Base-by-base conservation (phyloP, 2,888 invertebrate genomes). In the Bombylius discolor region DNA sequence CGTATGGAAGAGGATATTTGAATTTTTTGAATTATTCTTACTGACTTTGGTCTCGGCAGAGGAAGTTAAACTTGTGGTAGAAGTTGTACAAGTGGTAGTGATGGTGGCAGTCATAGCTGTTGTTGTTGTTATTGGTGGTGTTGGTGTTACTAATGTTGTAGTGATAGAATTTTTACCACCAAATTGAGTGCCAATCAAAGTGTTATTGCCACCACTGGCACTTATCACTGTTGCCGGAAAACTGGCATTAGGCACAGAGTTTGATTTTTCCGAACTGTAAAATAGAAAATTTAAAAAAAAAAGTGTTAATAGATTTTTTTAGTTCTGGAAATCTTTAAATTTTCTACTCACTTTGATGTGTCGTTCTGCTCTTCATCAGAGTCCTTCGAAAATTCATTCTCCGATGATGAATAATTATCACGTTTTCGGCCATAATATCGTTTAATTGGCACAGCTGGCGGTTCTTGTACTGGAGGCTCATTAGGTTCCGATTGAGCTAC, bases 11-110 rank as follows among this genome's bases (percentile, higher is more conserved):
- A 23, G 23, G 23, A 23, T 23, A 42, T 42, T 42, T 42, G 39
- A 42, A 42, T 11, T 42, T 11, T 42, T 42, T 57, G 62, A 63
- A 62, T 67, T 71, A 86, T 92, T 93, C 94, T 94, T 95, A 94
- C 94, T 94, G 94, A 94, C 94, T 94, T 94, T 94, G 92, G 85
- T 84, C 83, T 87, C 83, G 81, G 83, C 76, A 70, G 70, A 70
- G 67, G 64, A 65, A 66, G 65, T 65, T 62, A 65, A 63, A 63
- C 64, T 63, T 66, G 64, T 62, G 63, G 64, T 62, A 77, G 58
- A 47, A 36, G 58, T 33, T 49, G 55, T 48, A 45, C 11, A 11
- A 42, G 39, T 42, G 11, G 12, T 11, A 42, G 39, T 42, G 11
- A 5, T 42, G 11, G 39, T 42, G 36, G 36, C 9, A 42, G 7